Conservation (phyloP, 1,140 invertebrate genomes). For the Nephila pilipes region DNA sequence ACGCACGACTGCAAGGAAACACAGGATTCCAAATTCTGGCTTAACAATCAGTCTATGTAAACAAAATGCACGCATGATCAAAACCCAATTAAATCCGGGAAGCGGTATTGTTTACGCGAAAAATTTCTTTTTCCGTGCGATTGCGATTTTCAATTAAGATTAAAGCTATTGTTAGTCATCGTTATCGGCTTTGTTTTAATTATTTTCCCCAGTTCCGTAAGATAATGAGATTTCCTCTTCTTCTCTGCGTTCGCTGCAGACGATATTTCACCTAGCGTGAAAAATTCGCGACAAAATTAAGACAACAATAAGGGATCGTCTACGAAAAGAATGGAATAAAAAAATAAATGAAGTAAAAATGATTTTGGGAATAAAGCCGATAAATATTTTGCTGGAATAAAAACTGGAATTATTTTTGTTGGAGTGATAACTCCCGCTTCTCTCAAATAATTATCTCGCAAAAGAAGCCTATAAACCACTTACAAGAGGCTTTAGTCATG, state of each 20-base stretch:
- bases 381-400: slow-evolving; percentile 73
- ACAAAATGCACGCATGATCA: slow-evolving; percentile 75
- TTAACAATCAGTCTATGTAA: slow-evolving; percentile 72
- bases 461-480: slow-evolving; percentile 76
- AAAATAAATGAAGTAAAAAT: slow-evolving; percentile 56
- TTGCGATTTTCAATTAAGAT: slow-evolving; percentile 77
- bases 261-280: slow-evolving; percentile 71
- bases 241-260: slow-evolving; percentile 39
- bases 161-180: slow-evolving; percentile 77
- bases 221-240: slow-evolving; percentile 73
- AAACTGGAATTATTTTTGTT: slow-evolving; percentile 75
- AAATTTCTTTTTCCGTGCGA: slow-evolving; percentile 74
- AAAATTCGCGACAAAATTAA: slow-evolving; percentile 76
- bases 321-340: slow-evolving; percentile 25
- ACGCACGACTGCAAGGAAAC: slow-evolving; percentile 39
- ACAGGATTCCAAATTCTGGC: slow-evolving; percentile 14
- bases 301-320: slow-evolving; percentile 73
- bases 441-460: slow-evolving; percentile 75
- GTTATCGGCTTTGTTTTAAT: slow-evolving; percentile 77
- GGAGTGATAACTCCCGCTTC: slow-evolving; percentile 66
- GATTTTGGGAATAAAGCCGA: slow-evolving; percentile 65
- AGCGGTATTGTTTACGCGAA: slow-evolving; percentile 72
- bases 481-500: slow-evolving; percentile 73
- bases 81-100: slow-evolving; percentile 76
- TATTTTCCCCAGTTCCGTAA: slow-evolving; percentile 74